A percentile compares a stretch with the other conserved stretches of the same genome.
Conservation (phyloP, 2,113 vertebrate genomes). For the Neopipo cinnamomea region DNA sequence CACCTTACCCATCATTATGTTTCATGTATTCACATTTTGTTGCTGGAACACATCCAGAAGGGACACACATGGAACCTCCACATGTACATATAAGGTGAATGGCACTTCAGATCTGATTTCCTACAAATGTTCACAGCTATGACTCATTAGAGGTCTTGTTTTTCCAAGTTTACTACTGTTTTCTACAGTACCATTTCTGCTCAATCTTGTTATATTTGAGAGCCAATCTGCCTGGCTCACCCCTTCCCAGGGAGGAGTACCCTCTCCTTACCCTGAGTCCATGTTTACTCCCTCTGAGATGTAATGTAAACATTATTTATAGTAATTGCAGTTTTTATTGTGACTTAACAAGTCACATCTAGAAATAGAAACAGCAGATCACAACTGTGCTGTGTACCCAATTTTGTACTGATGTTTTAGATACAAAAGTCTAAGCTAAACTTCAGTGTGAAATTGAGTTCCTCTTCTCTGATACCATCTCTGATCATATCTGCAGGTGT, state of each 20-base stretch:
- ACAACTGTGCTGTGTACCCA: neutral
- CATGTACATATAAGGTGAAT: accelerated
- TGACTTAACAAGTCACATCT: neutral
- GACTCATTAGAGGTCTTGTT: neutral
- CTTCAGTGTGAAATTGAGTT: constrained; percentile 5
- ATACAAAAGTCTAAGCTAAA: neutral
- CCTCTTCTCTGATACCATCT: constrained; percentile 34
- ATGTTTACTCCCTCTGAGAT: neutral
- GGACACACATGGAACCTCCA: neutral
- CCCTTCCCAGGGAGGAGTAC: accelerated
- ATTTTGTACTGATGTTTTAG: neutral
- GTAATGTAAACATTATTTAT: neutral
- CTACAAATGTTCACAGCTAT: neutral
- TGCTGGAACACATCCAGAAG: neutral
- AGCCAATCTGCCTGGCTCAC: neutral
- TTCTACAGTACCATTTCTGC: neutral
- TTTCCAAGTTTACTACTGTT: neutral
- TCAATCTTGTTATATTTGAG: neutral
- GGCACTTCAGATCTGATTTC: neutral
- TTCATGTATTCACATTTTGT: neutral
- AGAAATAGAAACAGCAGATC: neutral
- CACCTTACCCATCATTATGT: neutral
- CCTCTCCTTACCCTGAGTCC: neutral
- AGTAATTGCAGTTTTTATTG: neutral
- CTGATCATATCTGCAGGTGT: constrained; percentile 49